Conservation (phyloP, 2,797 vertebrate genomes). For the Cottoperca gobio region DNA sequence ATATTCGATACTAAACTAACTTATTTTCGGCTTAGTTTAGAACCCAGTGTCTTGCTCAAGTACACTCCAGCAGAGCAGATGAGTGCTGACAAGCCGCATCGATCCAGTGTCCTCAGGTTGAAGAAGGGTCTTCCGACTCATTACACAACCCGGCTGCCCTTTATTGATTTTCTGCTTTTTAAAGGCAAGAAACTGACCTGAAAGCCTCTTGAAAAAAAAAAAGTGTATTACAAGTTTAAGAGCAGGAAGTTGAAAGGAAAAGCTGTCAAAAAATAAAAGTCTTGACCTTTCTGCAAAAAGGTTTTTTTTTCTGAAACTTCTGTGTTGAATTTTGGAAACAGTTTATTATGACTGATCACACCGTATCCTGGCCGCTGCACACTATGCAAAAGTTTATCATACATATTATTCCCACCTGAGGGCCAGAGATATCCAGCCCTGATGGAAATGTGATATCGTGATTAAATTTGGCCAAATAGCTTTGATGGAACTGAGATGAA, state of each 20-base stretch:
- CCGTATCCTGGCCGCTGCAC: background rate
- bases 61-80: slow-evolving; percentile 64
- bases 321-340: slow-evolving; percentile 10
- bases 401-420: slow-evolving; percentile 30
- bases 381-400: slow-evolving; percentile 33
- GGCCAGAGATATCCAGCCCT: slow-evolving; percentile 21
- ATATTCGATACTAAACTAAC: slow-evolving; percentile 4
- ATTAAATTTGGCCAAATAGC: slow-evolving; percentile 63
- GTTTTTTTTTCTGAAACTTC: slow-evolving; percentile 8
- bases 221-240: slow-evolving; percentile 30
- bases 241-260: slow-evolving; percentile 44
- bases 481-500: slow-evolving; percentile 61
- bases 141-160: slow-evolving; percentile 60
- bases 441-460: slow-evolving; percentile 52
- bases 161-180: slow-evolving; percentile 74
- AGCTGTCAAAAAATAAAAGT: slow-evolving; percentile 31
- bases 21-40: slow-evolving; percentile 31
- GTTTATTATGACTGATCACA: slow-evolving; percentile 13
- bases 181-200: slow-evolving; percentile 60
- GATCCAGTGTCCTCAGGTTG: slow-evolving; percentile 59
- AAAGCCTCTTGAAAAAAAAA: slow-evolving; percentile 33
- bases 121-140: slow-evolving; percentile 61
- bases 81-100: slow-evolving; percentile 58
- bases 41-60: slow-evolving; percentile 62
- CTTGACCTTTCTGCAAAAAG: slow-evolving; percentile 35